Evolutionary conservation across 2,888 invertebrate genomes (phyloP), one percentile per base, ranked within the genome.

Genomic region (Sesia apiformis): DNA sequence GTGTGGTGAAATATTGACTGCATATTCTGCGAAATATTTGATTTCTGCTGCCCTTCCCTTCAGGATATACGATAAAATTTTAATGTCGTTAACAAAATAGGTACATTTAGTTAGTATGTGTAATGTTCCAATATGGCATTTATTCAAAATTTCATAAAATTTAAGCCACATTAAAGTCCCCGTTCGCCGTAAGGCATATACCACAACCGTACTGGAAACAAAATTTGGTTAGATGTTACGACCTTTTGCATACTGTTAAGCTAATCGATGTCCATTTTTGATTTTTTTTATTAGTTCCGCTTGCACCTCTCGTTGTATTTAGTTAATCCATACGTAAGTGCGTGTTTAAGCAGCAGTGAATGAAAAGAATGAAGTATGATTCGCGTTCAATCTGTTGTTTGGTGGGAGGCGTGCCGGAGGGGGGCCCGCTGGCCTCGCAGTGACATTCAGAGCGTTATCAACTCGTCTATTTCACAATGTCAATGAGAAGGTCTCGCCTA

Each of bases 401-500:
- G 69, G 83, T 76, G 77, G 80, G 62, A 54, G 58, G 58, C 65
- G 49, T 49, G 49, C n/a, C 5, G 38, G 51, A 40, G 78, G 70
- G 77, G 81, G 86, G 86, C 81, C 76, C 72, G 76, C 72, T 81
- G 84, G 84, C 85, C 85, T 86, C 84, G 87, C 68, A 70, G 70
- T 87, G 88, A 87, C 88, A 87, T 88, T 88, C 86, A 84, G 72
- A 70, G 77, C 74, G 84, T 87, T 87, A 88, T 88, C 88, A 88
- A 78, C 78, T 80, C 76, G 81, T 82, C 84, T 87, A 88, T 89
- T 89, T 85, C 88, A 89, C 89, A 89, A 89, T 89, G 89, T 89
- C 89, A 89, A 89, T 88, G 88, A 89, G 88, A 89, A 89, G 89
- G 89, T 86, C 88, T 83, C 79, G 72, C 76, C 77, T 85, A 84